Base-by-base conservation (phyloP, 2,113 vertebrate species). In the Tamias sibiricus region DNA sequence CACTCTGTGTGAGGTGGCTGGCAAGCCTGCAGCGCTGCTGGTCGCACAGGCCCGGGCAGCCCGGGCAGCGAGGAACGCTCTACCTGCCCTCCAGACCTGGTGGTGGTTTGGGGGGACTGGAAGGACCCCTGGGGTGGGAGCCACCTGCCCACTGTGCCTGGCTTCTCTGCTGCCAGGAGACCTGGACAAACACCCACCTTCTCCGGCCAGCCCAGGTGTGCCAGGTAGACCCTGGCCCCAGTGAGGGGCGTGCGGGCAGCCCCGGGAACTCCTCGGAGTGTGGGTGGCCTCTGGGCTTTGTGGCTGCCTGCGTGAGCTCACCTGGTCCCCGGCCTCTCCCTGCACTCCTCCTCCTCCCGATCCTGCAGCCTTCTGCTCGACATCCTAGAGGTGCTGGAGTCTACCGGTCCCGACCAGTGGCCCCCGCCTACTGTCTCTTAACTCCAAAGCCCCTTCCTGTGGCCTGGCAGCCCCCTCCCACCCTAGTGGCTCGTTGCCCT, bases 1-100 rank as follows among this genome's bases (percentile, higher is more conserved):
- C 64, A 32, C 3, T 12, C 30, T n/a, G 54, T n/a, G 54, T 24
- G 35, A 35, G 0, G 0, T 0, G 0, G 77, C 88, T 20, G 12
- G 5, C 6, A 4, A 83, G 22, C 19, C 35, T 35, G 13, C 37
- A 22, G 62, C 13, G 32, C 52, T 24, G 20, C 24, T 42, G 24
- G 2, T 7, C 42, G 0, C 7, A 1, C 1, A 54, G 64, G 81
- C 54, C 0, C 6, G 30, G 52, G 57, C n/a, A 14, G 4, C 20
- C 47, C 9, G 1, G 35, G 6, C 35, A 14, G 5, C 26, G 3
- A 0, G 68, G 40, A 12, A 26, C 6, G 6, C 10, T 20, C 2
- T 17, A 8, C 32, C 28, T 14, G 24, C 6, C 14, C 20, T 77
- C n/a, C 17, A 54, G 22, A 42, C n/a, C 10, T 24, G 54, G 32